These are phyloP conservation scores for Phaethornis superciliosus DNA, from an alignment of 2,113 vertebrate genomes.

Conservation along the genomic window DNA sequence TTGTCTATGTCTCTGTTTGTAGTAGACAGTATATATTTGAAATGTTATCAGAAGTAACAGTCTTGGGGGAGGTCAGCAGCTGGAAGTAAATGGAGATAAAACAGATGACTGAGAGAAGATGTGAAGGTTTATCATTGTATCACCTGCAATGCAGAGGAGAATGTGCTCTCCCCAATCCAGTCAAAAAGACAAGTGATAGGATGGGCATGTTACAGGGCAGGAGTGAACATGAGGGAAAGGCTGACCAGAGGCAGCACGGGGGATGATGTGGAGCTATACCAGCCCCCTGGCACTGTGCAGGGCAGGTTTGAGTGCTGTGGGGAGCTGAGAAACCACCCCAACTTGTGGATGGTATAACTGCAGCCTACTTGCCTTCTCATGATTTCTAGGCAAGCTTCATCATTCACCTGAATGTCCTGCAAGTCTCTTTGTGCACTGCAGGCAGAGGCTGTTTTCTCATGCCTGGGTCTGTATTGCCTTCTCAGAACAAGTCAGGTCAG, in stretches of 20 bases:
- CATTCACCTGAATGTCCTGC: neutral
- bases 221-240: neutral
- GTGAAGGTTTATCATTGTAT: neutral
- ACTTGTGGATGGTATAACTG: neutral
- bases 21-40: neutral
- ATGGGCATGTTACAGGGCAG: rapidly evolving
- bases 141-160: neutral
- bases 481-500: neutral
- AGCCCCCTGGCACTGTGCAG: neutral
- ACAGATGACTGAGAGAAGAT: neutral
- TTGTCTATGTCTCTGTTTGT: neutral
- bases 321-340: neutral
- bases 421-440: neutral
- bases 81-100: neutral
- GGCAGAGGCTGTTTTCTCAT: neutral
- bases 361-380: neutral
- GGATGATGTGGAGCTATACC: neutral
- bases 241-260: neutral
- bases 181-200: neutral
- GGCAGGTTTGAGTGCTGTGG: neutral
- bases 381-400: neutral
- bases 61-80: neutral
- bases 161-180: neutral
- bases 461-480: neutral
- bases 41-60: neutral